Base-by-base conservation (phyloP, 2,113 vertebrate genomes). In the Dipodomys ordii region DNA sequence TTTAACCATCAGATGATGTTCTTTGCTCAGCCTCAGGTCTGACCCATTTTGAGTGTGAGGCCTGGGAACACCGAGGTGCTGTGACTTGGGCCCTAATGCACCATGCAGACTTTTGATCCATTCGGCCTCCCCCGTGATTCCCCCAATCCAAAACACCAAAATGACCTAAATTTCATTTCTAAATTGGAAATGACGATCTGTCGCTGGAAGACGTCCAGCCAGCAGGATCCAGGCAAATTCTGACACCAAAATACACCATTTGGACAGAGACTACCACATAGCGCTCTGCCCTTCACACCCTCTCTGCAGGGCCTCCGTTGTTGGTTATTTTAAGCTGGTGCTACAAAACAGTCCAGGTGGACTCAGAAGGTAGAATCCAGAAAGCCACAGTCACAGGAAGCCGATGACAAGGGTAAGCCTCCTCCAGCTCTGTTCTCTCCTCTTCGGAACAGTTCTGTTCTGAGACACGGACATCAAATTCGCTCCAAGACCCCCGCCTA, bases 401-500 rank as follows among this genome's bases (percentile, higher is more conserved):
- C 4, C 35, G 32, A 35, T 62, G 60, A 28, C 23, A 64, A 15
- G 11, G 28, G 68, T 62, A 87, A 83, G 27, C 15, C 53, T 27
- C n/a, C 81, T 83, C 83, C 78, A 35, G 35, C 67, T 57, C n/a
- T 46, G 67, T 87, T 39, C 39, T 64, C 80, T 68, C 78, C 87
- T 90, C 85, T 84, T 90, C 78, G 87, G 73, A 93, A 87, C 19
- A 90, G 44, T 19, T 22, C 19, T 30, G 39, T 9, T 18, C 86
- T 32, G 60, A 25, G 13, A 19, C 32, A 72, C 7, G 74, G 62
- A 44, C 35, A 39, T 68, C 68, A 19, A 57, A 16, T 57, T 4
- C 15, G 53, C 15, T 57, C 53, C 12, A 18, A 57, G 53, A 57
- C 53, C 53, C 53, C 53, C 15, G 15, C 12, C 12, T 64, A 65